Conservation (phyloP, 2,888 invertebrate genomes). For the Drosophila prolongata region DNA sequence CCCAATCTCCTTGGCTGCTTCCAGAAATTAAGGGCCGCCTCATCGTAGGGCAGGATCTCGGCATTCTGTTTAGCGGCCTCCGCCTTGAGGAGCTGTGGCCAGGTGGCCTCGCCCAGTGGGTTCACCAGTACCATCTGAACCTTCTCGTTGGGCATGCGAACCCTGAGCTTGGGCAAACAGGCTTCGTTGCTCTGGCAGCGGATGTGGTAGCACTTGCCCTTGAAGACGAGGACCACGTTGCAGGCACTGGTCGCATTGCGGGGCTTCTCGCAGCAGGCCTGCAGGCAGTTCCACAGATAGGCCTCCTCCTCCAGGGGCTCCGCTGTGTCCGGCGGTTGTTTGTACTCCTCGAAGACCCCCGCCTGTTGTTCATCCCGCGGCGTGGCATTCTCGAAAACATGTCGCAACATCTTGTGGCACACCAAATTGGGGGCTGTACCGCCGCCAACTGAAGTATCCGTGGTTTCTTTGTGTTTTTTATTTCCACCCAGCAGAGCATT, state of each 20-base stretch:
- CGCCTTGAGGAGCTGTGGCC: constrained; percentile 80
- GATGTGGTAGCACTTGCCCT: constrained; percentile 91
- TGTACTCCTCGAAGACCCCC: constrained; percentile 86
- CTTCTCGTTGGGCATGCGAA: constrained; percentile 86
- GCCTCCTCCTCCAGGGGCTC: constrained; percentile 85
- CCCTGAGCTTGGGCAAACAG: constrained; percentile 88
- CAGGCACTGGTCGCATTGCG: constrained; percentile 84
- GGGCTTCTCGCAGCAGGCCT: constrained; percentile 84
- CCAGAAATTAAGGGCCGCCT: constrained; percentile 81
- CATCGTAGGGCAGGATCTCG: constrained; percentile 71
- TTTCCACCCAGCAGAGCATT: constrained; percentile 17
- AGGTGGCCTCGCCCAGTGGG: constrained; percentile 86
- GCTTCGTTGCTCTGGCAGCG: constrained; percentile 89
- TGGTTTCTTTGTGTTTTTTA: constrained; percentile 22
- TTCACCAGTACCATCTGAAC: constrained; percentile 92
- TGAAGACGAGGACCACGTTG: constrained; percentile 92
- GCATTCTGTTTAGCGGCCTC: constrained; percentile 69
- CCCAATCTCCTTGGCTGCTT: constrained; percentile 74
- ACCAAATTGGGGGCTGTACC: constrained; percentile 28
- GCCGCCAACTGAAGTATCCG: constrained; percentile 7
- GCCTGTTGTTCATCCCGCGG: constrained; percentile 86
- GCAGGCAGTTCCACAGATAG: constrained; percentile 90
- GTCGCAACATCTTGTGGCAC: constrained; percentile 83
- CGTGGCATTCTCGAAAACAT: constrained; percentile 83
- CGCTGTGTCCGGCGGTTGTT: constrained; percentile 46